Conservation (phyloP, 2,797 vertebrate species). For the Myotis myotis region DNA sequence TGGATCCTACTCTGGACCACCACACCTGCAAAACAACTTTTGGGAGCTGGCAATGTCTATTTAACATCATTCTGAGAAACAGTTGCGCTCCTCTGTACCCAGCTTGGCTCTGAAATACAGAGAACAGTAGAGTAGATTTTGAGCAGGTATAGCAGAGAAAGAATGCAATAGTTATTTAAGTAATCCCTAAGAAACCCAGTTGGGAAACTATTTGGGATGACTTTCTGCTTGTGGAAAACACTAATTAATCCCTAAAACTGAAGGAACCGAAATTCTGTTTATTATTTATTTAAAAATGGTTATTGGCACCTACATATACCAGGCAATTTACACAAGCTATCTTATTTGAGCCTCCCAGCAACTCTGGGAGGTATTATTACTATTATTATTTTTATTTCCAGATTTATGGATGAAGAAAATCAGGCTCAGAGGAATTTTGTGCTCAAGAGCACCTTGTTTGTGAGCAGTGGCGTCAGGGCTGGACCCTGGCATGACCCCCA, state of each 20-base stretch:
- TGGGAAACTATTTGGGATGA: neutral
- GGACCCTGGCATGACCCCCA: neutral
- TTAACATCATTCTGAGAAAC: neutral
- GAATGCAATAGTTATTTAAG: neutral
- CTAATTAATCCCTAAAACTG: neutral
- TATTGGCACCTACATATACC: neutral
- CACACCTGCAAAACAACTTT: neutral
- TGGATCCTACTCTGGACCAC: neutral
- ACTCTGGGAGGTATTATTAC: neutral
- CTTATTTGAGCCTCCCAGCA: neutral
- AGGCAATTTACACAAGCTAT: neutral
- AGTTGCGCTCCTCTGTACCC: neutral
- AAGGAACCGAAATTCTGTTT: neutral
- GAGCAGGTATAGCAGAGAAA: neutral
- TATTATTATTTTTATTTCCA: neutral
- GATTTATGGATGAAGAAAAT: neutral
- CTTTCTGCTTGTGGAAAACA: neutral
- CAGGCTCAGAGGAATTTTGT: neutral
- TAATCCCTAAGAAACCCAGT: neutral
- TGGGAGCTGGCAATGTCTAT: neutral
- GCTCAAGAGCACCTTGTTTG: neutral
- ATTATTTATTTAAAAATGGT: neutral
- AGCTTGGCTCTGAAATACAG: neutral
- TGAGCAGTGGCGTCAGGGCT: neutral
- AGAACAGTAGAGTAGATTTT: neutral